Percentiles rank a stretch among this genome's conserved stretches.
Conservation (phyloP, 2,888 invertebrate species). For the Patella caerulea region DNA sequence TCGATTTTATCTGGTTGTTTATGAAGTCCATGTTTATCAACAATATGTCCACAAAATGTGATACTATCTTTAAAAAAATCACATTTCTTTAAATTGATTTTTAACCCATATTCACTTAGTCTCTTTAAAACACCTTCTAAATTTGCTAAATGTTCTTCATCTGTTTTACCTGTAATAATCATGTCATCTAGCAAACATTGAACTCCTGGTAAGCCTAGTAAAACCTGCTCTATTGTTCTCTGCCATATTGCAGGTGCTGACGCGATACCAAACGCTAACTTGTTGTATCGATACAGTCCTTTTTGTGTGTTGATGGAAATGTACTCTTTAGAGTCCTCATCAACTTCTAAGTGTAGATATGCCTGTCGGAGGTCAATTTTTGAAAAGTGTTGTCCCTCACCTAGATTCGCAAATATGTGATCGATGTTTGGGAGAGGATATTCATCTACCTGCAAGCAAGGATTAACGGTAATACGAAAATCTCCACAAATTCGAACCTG, state of each 20-base stretch:
- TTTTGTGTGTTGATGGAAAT: slow-evolving; percentile 42
- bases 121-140: background rate
- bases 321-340: slow-evolving; percentile 29
- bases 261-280: slow-evolving; percentile 39
- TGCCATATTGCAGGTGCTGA: slow-evolving; percentile 44
- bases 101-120: background rate
- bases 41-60: background rate
- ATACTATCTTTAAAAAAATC: slow-evolving; percentile 1
- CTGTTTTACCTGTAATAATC: slow-evolving; percentile 19
- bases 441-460: slow-evolving; percentile 49
- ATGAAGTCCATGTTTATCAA: slow-evolving; percentile 9
- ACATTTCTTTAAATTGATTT: background rate
- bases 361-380: slow-evolving; percentile 32
- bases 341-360: slow-evolving; percentile 32
- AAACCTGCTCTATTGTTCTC: slow-evolving; percentile 35
- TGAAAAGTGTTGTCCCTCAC: slow-evolving; percentile 35
- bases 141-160: slow-evolving; percentile 19
- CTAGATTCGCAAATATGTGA: slow-evolving; percentile 46
- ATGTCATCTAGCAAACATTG: slow-evolving; percentile 18
- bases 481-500: slow-evolving; percentile 47
- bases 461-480: slow-evolving; percentile 48
- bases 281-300: slow-evolving; percentile 37
- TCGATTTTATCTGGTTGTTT: slow-evolving; percentile 11
- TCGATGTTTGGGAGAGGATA: slow-evolving; percentile 47
- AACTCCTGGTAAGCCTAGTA: slow-evolving; percentile 29